Evolutionary conservation across 2,888 invertebrate genomes (phyloP), one percentile per base, ranked within the genome.

Genomic region (Dorcus hopei): DNA sequence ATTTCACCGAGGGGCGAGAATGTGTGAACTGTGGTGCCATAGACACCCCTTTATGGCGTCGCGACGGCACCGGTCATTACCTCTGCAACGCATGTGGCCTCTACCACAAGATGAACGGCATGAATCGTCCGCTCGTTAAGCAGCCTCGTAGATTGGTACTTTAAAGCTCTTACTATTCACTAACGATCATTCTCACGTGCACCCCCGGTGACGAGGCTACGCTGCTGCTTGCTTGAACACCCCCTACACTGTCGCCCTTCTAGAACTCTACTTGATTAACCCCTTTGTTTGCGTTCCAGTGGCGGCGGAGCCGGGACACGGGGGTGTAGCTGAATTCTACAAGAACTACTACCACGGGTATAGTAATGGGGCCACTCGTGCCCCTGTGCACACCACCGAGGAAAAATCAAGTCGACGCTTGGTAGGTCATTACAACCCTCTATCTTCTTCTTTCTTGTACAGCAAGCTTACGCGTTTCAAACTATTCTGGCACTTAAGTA

Each of bases 71-170:
- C 73, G 98, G 98, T 66, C 97, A 98, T 84, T 98, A 97, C 83
- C 88, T 98, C 73, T 99, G 99, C 88, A 99, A 99, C 85, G 98
- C 98, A 67, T 99, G 99, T 83, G 98, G 98, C 73, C 91, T 99
- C 71, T 98, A 98, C 85, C 90, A 91, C 83, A 95, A 94, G 85
- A 92, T 95, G 92, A 96, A 95, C 81, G 94, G 95, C 77, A 90
- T 93, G 85, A 93, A 93, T 83, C 86, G 95, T 75, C 95, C 95
- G 59, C 84, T 95, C 74, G 90, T 93, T 75, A 93, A 93, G 83
- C 94, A 93, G 80, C 91, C 93, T 77, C 87, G 94, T 81, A 86
- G 95, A 83, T 85, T 92, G 90, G 95, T 95, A 87, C 74, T 55
- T 55, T 55, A 11, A 19, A 16, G 19, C 45, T 45, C 45, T 11